Percentiles rank a stretch among this genome's conserved stretches.
phyloP scores from a whole-genome alignment of 2,113 vertebrate species.

The Leucoraja erinaceus region DNA sequence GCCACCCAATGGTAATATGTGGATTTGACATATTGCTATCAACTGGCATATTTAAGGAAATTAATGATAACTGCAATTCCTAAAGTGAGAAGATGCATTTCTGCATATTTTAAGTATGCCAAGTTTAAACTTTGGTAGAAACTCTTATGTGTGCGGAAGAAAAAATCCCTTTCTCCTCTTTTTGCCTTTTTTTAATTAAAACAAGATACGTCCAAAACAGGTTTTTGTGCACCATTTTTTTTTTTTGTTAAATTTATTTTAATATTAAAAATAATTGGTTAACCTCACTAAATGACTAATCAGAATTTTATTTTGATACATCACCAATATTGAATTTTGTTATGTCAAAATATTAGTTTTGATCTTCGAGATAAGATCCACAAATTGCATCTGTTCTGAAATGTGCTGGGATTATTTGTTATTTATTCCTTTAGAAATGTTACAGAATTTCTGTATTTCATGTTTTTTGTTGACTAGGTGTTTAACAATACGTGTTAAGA shows the following conservation, averaged over 20 bases:
- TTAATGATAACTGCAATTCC: neutral
- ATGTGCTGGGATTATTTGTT: neutral
- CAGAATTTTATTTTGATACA: neutral
- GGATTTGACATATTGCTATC: no score
- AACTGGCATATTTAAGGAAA: neutral
- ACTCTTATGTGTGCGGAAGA: neutral
- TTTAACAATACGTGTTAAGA: neutral
- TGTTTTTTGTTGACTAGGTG: neutral
- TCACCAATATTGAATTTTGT: neutral
- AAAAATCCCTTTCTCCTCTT: neutral
- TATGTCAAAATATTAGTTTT: neutral
- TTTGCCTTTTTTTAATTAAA: neutral
- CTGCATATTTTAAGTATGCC: neutral
- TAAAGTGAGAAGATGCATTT: neutral
- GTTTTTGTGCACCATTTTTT: neutral
- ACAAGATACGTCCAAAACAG: neutral
- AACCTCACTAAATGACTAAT: neutral
- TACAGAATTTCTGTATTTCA: neutral
- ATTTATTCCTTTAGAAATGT: neutral
- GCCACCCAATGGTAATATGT: no score
- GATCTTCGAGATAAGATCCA: neutral
- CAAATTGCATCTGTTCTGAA: neutral
- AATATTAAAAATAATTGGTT: neutral
- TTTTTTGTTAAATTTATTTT: neutral
- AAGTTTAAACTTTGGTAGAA: neutral